Base-by-base conservation (phyloP, 2,113 vertebrate species). In the Etheostoma cragini region DNA sequence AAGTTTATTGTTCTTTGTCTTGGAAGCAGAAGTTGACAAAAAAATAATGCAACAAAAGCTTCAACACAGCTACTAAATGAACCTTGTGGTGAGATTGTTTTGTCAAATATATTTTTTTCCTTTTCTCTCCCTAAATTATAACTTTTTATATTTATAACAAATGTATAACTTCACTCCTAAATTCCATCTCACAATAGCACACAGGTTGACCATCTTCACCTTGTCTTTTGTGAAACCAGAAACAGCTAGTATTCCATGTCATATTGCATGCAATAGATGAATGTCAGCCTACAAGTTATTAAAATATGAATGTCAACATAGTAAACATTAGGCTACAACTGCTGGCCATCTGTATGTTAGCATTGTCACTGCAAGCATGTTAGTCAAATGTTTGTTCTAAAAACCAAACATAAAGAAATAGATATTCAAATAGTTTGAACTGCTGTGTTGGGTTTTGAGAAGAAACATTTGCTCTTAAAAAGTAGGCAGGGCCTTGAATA, bases 1-100 rank as follows among this genome's bases (percentile, higher is more conserved):
- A 82, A 61, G 70, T 49, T 7, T 1, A 7, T 54, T 72, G 46
- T 30, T 75, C 50, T 76, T 80, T 6, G 33, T 12, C 30, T 54
- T 19, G 22, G 53, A 24, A 71, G 42, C 33, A 35, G 45, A 21
- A 33, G 8, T 12, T 56, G 49, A 26, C 35, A 46, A 33, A 63
- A 57, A 56, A 17, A 49, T 6, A 15, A 38, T 50, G 46, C 1
- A 1, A 60, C 10, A 60, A 60, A 73, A 73, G n/a, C 30, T 42
- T 12, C 21, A 56, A 45, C 60, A 49, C 26, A 58, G 52, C 53
- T 13, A n/a, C 8, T 54, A 12, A 63, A 33, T 13, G 4, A 42
- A 14, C 50, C 38, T 49, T 49, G 57, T 26, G 30, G 12, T 60
- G 11, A 68, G 8, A 68, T 21, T 60, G 21, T 78, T 77, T 58